Evolutionary conservation across 1,140 invertebrate species (phyloP).

Genomic region (Papilio polytes): DNA sequence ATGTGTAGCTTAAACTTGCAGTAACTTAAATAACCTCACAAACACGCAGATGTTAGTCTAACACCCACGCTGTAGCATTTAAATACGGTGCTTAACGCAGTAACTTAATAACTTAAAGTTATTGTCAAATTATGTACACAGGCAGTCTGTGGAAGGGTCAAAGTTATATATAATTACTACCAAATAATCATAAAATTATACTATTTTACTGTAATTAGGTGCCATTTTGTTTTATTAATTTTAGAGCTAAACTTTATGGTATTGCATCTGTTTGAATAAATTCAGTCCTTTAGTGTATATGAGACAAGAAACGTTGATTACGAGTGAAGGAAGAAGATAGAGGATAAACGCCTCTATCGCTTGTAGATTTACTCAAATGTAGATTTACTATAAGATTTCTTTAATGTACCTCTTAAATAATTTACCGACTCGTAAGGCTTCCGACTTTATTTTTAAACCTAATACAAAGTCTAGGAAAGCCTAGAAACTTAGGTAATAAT

Average conservation of each 20-base stretch:
- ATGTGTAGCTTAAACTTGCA: not conserved
- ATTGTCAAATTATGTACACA: not conserved
- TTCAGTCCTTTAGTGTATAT: no score
- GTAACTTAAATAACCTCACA: not conserved
- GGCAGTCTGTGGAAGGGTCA: not conserved
- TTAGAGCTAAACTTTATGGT: no score
- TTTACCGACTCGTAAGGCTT: not conserved
- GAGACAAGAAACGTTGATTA: no score
- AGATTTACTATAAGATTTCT: no score
- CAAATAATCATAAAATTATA: no score
- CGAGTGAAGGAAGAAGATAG: no score
- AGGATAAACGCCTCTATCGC: no score
- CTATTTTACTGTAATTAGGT: no score
- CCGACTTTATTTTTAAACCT: conserved; percentile 5
- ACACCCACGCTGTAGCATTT: not conserved
- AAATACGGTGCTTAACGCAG: not conserved
- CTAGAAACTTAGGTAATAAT: conserved; percentile 25
- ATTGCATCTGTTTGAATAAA: no score
- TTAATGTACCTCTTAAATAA: not conserved
- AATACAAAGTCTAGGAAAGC: not conserved
- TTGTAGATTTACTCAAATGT: no score
- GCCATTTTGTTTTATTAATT: no score
- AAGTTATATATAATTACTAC: not conserved
- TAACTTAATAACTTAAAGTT: not conserved
- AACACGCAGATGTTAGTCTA: not conserved